phyloP scores from a whole-genome alignment of 2,113 vertebrate species.

The Cynoglossus semilaevis region DNA sequence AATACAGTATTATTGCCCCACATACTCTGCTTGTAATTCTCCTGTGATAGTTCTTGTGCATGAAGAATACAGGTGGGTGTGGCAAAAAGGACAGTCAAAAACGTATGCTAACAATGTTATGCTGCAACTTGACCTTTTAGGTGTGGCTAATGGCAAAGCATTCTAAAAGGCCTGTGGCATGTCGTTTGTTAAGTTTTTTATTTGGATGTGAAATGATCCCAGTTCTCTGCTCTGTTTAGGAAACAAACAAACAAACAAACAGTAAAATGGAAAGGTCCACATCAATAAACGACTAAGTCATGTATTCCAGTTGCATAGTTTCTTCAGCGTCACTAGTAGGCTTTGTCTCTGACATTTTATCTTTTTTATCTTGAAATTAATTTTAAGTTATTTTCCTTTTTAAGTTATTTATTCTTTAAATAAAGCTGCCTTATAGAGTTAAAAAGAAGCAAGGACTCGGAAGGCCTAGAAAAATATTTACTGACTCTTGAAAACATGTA shows the following conservation, averaged over 20 bases:
- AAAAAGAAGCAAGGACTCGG: too few relatives aligned
- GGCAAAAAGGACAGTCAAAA: neutral
- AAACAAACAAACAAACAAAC: neutral
- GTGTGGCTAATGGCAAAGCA: neutral
- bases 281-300: too few relatives aligned
- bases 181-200: neutral
- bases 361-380: too few relatives aligned
- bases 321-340: too few relatives aligned
- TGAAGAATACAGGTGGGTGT: constrained; percentile 19
- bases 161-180: neutral
- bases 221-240: neutral
- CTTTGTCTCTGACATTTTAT: too few relatives aligned
- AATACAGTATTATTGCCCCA: too few relatives aligned
- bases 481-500: too few relatives aligned
- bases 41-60: neutral
- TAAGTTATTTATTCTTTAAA: too few relatives aligned
- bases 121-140: constrained; percentile 7
- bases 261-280: neutral
- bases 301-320: too few relatives aligned
- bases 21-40: neutral
- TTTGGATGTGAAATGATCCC: neutral
- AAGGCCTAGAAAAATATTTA: too few relatives aligned
- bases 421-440: too few relatives aligned
- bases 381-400: too few relatives aligned
- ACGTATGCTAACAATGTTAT: constrained; percentile 19